phyloP scores from a whole-genome alignment of 2,888 invertebrate species.

The Lumbricus terrestris region DNA sequence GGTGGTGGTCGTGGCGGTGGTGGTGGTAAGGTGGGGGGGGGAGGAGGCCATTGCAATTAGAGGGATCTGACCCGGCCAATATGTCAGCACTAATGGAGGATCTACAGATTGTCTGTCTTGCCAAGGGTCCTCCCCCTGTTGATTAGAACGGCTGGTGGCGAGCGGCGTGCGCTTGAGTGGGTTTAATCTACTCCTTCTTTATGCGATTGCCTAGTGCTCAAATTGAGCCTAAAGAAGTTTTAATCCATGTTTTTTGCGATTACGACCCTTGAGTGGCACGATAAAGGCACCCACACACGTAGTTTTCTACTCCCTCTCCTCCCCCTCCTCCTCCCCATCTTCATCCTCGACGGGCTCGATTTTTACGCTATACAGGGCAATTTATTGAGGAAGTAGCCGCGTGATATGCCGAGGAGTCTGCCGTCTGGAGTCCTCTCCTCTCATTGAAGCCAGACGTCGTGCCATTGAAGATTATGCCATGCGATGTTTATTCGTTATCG shows the following conservation, averaged over 20 bases:
- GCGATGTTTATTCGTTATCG: background rate
- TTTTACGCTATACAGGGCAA: conserved; percentile 3
- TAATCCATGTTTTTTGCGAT: conserved; percentile 3
- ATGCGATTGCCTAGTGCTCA: conserved; percentile 3
- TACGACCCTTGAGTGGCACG: background rate
- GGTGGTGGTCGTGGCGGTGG: no score
- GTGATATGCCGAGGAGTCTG: conserved; percentile 3
- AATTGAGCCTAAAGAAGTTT: conserved; percentile 3
- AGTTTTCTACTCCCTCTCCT: background rate
- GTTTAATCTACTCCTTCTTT: background rate
- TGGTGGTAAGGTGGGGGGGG: no score
- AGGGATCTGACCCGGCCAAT: conserved; percentile 3
- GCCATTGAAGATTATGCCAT: background rate
- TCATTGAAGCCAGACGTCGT: conserved; percentile 3
- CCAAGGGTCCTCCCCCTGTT: background rate
- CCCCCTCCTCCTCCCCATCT: background rate
- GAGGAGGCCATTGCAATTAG: conserved; percentile 3
- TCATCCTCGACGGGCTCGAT: no score
- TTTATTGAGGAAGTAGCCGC: conserved; percentile 3
- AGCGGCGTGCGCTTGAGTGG: background rate
- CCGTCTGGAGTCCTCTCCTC: conserved; percentile 3
- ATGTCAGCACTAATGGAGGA: conserved; percentile 3
- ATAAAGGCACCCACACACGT: conserved; percentile 3
- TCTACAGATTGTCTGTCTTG: conserved; percentile 3
- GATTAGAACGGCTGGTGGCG: conserved; percentile 3